These are phyloP conservation scores for Polyommatus iphigenia DNA, from an alignment of 2,888 invertebrate genomes.

Conservation along the genomic window DNA sequence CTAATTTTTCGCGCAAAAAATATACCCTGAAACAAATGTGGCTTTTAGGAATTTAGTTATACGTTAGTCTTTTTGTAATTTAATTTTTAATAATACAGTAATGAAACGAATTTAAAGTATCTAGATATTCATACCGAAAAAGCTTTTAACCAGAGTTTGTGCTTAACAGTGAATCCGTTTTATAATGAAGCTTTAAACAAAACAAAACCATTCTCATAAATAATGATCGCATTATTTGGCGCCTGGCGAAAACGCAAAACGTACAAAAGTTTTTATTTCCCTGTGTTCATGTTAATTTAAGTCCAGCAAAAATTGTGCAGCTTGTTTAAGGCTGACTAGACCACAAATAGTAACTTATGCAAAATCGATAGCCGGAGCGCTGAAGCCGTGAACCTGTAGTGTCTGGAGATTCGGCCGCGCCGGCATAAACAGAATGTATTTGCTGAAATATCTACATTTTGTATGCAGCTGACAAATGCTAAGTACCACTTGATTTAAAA, in stretches of 20 bases:
- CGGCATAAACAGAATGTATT: conserved; percentile 34
- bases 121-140: background rate
- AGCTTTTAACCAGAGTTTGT: background rate
- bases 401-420: conserved; percentile 43
- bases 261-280: conserved; percentile 13
- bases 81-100: background rate
- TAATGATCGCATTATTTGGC: conserved; percentile 20
- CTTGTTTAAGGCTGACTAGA: conserved; percentile 40
- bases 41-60: background rate
- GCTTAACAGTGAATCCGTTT: conserved; percentile 2
- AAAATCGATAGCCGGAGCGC: conserved; percentile 56
- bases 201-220: conserved; percentile 15
- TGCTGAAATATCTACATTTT: conserved; percentile 27
- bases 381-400: conserved; percentile 35
- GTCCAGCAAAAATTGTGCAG: conserved; percentile 29
- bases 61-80: background rate
- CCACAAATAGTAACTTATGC: conserved; percentile 56
- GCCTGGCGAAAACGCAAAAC: background rate
- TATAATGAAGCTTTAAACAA: background rate
- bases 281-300: conserved; percentile 28
- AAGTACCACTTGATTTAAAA: conserved; percentile 26
- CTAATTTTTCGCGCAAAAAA: background rate
- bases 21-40: background rate
- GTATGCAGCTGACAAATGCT: conserved; percentile 29
- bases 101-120: background rate